Conservation (phyloP, 1,140 invertebrate genomes). For the Cherax quadricarinatus region DNA sequence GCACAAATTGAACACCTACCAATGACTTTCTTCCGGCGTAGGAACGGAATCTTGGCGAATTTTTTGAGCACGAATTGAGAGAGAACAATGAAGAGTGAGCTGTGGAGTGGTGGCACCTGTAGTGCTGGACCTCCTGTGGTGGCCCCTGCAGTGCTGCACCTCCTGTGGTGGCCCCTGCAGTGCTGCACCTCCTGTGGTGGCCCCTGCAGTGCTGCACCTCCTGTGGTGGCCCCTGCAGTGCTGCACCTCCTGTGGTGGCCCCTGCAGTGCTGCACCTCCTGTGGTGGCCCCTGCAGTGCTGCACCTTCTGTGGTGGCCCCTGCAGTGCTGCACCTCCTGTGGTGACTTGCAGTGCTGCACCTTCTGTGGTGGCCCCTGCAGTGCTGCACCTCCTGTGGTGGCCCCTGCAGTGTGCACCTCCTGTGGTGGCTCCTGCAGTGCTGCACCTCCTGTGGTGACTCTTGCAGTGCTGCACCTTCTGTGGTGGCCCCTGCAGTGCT, state of each 20-base stretch:
- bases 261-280: no score
- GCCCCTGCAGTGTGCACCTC: no score
- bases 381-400: no score
- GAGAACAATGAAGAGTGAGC: background rate
- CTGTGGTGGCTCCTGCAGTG: no score
- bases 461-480: no score
- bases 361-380: no score
- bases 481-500: no score
- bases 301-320: no score
- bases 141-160: background rate
- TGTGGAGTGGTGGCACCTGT: background rate
- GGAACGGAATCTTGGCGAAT: constrained; percentile 38
- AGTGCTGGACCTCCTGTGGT: background rate
- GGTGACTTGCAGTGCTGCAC: no score
- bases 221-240: background rate
- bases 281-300: no score
- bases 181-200: background rate
- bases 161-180: background rate
- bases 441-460: no score
- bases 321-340: no score
- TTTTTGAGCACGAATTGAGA: background rate
- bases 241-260: background rate
- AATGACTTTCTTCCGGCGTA: constrained; percentile 40
- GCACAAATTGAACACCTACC: background rate
- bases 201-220: background rate